Percentiles rank a stretch among this genome's conserved stretches.
Evolutionary conservation across 1,140 invertebrate genomes (phyloP).

Genomic region (Centruroides sculpturatus): DNA sequence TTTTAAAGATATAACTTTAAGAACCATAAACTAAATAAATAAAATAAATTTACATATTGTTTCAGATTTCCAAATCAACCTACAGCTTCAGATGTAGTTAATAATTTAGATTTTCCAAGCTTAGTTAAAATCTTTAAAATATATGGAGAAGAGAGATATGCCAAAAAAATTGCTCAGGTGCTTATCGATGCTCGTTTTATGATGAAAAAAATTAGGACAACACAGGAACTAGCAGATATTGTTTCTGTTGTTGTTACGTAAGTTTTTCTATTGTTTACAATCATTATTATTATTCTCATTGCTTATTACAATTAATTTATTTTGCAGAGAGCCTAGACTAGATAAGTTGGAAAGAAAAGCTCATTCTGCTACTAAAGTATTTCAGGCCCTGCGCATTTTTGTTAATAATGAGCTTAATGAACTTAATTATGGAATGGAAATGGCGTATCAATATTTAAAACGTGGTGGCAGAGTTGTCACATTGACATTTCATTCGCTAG

Average conservation of each 20-base stretch:
- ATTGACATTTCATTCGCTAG: slow-evolving; percentile 81
- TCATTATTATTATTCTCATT: background rate
- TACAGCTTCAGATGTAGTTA: slow-evolving; percentile 73
- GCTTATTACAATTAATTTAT: background rate
- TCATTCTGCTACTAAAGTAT: slow-evolving; percentile 79
- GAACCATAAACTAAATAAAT: too few relatives aligned
- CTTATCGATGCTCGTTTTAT: slow-evolving; percentile 74
- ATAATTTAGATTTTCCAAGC: slow-evolving; percentile 56
- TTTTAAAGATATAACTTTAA: too few relatives aligned
- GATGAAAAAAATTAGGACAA: slow-evolving; percentile 64
- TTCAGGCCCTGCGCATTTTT: slow-evolving; percentile 88
- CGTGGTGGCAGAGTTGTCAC: slow-evolving; percentile 58
- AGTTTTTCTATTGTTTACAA: background rate
- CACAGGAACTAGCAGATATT: slow-evolving; percentile 63
- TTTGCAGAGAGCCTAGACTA: slow-evolving; percentile 33
- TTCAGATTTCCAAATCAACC: slow-evolving; percentile 40
- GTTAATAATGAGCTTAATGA: slow-evolving; percentile 96
- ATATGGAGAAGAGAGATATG: slow-evolving; percentile 82
- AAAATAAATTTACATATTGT: background rate
- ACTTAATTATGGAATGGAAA: slow-evolving; percentile 70
- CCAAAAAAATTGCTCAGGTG: slow-evolving; percentile 70
- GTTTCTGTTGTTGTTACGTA: slow-evolving; percentile 30
- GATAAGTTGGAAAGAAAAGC: slow-evolving; percentile 59
- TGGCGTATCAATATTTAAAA: slow-evolving; percentile 63
- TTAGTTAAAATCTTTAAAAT: slow-evolving; percentile 64